These are phyloP conservation scores for Elymnias hypermnestra DNA, from an alignment of 1,140 invertebrate species.

Conservation along the genomic window DNA sequence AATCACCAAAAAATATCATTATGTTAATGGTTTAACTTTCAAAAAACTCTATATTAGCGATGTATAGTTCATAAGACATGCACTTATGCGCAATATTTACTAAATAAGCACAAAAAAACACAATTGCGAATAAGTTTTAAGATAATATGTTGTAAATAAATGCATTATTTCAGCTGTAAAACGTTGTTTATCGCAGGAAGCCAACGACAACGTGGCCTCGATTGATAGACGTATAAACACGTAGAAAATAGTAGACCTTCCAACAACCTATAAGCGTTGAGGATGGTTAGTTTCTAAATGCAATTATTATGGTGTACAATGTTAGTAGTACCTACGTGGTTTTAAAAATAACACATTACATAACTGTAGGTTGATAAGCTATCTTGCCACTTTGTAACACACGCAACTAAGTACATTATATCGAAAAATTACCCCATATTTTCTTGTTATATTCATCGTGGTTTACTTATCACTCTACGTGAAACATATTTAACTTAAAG, in stretches of 20 bases:
- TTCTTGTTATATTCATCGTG: no score
- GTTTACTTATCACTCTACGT: no score
- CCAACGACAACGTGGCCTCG: slow-evolving; percentile 22
- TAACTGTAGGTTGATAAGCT: background rate
- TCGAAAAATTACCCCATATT: no score
- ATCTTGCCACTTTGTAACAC: slow-evolving; percentile 1
- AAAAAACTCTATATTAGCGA: no score
- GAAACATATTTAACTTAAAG: no score
- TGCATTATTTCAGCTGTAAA: slow-evolving; percentile 12
- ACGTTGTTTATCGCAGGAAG: slow-evolving; percentile 22
- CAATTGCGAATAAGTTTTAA: background rate
- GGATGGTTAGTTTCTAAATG: slow-evolving; percentile 37
- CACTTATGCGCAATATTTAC: background rate
- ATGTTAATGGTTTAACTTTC: no score
- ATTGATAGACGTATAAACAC: slow-evolving; percentile 25
- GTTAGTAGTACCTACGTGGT: slow-evolving; percentile 9
- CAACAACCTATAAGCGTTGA: slow-evolving; percentile 33
- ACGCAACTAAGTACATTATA: background rate
- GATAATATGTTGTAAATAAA: slow-evolving; percentile 6
- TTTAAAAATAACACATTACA: slow-evolving; percentile 13
- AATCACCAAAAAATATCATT: no score
- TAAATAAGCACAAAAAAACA: background rate
- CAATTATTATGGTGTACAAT: slow-evolving; percentile 9
- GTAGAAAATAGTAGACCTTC: slow-evolving; percentile 27
- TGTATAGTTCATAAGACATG: no score